These are phyloP conservation scores for Pelodytes ibericus DNA, from an alignment of 2,797 vertebrate genomes.

Conservation along the genomic window DNA sequence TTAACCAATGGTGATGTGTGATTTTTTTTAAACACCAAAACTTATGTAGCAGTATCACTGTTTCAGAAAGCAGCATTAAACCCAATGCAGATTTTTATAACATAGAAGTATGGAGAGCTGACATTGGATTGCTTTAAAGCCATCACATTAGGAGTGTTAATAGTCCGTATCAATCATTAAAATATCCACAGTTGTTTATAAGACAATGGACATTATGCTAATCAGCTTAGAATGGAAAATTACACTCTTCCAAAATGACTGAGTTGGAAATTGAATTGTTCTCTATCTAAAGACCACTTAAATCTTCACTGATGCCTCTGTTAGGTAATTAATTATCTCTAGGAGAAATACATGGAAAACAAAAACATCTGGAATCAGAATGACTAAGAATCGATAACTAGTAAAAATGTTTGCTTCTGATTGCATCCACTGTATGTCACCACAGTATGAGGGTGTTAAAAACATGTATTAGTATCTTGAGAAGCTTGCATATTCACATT, in stretches of 20 bases:
- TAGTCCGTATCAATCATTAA: conserved; percentile 49
- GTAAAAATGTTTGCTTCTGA: too few species aligned
- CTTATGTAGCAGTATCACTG: too few species aligned
- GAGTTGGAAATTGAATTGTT: conserved; percentile 51
- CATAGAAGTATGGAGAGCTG: conserved; percentile 44
- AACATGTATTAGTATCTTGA: too few species aligned
- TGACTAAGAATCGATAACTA: not conserved
- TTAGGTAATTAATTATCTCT: conserved; percentile 51
- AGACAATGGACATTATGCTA: conserved; percentile 44
- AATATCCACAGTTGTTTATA: conserved; percentile 40
- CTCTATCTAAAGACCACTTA: conserved; percentile 40
- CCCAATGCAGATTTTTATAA: conserved; percentile 10
- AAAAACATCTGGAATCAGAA: conserved; percentile 16
- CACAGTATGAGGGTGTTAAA: too few species aligned
- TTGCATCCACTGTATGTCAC: too few species aligned
- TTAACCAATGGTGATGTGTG: too few species aligned
- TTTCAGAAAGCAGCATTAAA: too few species aligned
- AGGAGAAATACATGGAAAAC: not conserved
- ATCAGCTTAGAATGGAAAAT: conserved; percentile 63
- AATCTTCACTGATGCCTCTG: conserved; percentile 45
- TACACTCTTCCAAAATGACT: conserved; percentile 65
- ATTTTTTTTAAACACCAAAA: too few species aligned
- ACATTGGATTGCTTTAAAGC: conserved; percentile 57
- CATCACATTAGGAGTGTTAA: conserved; percentile 64
- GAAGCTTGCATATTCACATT: too few species aligned